phyloP scores from a whole-genome alignment of 2,888 invertebrate species.

The Camptogramma bilineatum region DNA sequence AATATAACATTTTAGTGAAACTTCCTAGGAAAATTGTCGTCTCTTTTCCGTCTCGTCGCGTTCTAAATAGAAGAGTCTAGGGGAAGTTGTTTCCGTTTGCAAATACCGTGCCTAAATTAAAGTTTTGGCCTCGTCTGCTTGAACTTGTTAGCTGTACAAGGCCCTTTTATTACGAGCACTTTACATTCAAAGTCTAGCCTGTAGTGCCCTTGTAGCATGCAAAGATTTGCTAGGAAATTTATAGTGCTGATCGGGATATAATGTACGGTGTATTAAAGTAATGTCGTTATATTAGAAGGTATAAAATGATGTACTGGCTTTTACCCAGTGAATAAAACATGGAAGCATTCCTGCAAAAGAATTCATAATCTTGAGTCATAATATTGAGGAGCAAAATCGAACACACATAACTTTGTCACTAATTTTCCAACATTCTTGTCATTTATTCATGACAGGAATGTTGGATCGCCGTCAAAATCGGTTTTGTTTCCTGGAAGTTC shows the following conservation, averaged over 20 bases:
- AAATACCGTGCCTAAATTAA: slow-evolving; percentile 75
- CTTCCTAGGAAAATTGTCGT: not conserved
- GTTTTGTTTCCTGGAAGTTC: no score
- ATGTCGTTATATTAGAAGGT: no score
- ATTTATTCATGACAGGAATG: no score
- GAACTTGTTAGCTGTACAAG: slow-evolving; percentile 62
- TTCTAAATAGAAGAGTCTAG: not conserved
- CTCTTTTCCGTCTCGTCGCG: slow-evolving; percentile 9
- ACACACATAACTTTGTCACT: no score
- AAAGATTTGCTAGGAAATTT: slow-evolving; percentile 4
- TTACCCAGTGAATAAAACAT: no score
- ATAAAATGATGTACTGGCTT: no score
- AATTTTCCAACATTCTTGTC: no score
- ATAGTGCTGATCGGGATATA: not conserved
- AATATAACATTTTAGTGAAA: not conserved
- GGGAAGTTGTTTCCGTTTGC: slow-evolving; percentile 61
- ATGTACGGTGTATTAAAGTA: not conserved
- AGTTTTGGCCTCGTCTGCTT: slow-evolving; percentile 64
- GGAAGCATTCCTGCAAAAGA: no score
- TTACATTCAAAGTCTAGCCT: slow-evolving; percentile 34
- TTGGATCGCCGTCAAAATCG: no score
- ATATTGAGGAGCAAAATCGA: no score
- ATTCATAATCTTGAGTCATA: no score
- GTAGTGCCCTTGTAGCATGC: slow-evolving; percentile 24
- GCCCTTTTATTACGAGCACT: slow-evolving; percentile 43